Evolutionary conservation across 2,113 vertebrate genomes (phyloP).

Genomic region (Peromyscus californicus): DNA sequence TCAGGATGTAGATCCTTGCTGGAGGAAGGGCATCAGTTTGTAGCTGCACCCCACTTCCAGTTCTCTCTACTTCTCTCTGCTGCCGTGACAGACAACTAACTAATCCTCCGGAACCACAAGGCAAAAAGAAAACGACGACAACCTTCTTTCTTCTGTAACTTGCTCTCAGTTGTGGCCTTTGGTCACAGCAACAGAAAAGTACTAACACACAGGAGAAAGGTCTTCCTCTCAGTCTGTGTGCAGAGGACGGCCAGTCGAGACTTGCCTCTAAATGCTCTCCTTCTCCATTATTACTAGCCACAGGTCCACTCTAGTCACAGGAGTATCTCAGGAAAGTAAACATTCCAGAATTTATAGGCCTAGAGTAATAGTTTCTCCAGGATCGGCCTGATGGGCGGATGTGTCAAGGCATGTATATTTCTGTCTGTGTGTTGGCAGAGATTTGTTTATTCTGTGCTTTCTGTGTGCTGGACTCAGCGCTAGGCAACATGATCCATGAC

Average conservation of each 20-base stretch:
- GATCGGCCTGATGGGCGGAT: not conserved
- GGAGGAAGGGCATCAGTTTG: not conserved
- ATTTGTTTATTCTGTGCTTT: slow-evolving; percentile 27
- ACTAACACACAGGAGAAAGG: no score
- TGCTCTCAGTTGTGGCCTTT: not conserved
- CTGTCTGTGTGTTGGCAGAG: not conserved
- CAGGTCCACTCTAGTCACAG: not conserved
- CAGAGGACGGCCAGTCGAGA: not conserved
- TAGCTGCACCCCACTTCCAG: not conserved
- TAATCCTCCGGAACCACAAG: not conserved
- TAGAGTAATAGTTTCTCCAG: not conserved
- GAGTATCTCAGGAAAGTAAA: not conserved
- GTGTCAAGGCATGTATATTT: not conserved
- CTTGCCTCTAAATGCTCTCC: not conserved
- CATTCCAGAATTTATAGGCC: slow-evolving; percentile 4
- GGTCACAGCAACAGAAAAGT: not conserved
- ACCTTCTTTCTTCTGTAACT: not conserved
- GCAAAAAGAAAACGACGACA: not conserved
- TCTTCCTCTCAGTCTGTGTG: not conserved
- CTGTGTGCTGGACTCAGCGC: not conserved
- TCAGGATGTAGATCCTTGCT: not conserved
- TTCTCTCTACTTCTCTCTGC: not conserved
- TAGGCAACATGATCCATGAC: not conserved
- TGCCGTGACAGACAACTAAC: not conserved
- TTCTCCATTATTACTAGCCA: not conserved